Conservation (phyloP, 2,797 vertebrate species). For the Remorina albescens region DNA sequence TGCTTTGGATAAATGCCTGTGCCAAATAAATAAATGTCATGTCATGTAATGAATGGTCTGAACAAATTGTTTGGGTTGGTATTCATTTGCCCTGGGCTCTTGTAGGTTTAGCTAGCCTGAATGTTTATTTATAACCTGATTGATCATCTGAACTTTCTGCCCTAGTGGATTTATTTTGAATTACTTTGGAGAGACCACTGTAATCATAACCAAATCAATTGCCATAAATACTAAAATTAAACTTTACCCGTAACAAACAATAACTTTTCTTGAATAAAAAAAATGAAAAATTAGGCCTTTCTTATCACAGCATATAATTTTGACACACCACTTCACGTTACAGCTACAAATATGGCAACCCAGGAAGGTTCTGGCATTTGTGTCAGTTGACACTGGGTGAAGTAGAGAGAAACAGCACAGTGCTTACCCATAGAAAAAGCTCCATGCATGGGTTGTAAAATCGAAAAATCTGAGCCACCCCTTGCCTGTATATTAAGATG, state of each 20-base stretch:
- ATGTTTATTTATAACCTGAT: background rate
- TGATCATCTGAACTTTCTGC: background rate
- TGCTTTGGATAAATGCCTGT: no score
- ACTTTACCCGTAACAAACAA: background rate
- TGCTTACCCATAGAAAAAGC: background rate
- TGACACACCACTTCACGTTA: background rate
- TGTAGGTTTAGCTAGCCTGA: background rate
- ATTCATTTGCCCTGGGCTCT: background rate
- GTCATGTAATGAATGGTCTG: background rate
- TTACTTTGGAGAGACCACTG: no score
- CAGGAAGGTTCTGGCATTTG: background rate
- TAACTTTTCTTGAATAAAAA: background rate
- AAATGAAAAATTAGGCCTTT: background rate
- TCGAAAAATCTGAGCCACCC: background rate
- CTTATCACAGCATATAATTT: background rate
- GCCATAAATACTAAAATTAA: background rate
- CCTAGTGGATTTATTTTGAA: background rate
- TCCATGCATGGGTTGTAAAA: background rate
- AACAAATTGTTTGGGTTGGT: background rate
- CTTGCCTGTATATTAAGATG: no score
- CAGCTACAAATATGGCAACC: background rate
- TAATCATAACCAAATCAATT: background rate
- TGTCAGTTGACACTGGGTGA: constrained; percentile 32
- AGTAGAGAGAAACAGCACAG: background rate
- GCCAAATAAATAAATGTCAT: no score